Conservation (phyloP, 64 coral and sea anemone species). For the Pocillopora verrucosa region DNA sequence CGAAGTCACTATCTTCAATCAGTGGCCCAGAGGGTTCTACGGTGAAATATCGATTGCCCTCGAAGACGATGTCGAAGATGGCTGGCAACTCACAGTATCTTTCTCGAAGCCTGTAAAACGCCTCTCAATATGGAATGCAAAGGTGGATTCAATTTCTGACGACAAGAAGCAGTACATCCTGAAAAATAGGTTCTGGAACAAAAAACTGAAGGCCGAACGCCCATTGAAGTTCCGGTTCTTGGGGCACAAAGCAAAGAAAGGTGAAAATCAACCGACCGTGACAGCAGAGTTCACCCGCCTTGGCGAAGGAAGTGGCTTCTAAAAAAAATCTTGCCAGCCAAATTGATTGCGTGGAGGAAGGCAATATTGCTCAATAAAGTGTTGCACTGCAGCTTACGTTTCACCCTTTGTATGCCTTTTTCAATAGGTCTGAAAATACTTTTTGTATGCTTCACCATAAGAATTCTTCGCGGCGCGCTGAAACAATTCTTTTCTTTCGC, state of each 20-base stretch:
- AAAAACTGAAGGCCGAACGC: not conserved
- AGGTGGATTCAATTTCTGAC: not conserved
- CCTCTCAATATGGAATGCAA: not conserved
- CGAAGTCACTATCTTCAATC: not conserved
- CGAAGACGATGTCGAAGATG: constrained; percentile 36
- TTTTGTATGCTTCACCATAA: too few relatives aligned
- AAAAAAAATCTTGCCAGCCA: not conserved
- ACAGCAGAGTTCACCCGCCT: constrained; percentile 1
- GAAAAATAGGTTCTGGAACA: constrained; percentile 45
- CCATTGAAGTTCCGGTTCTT: not conserved
- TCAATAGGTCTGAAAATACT: too few relatives aligned
- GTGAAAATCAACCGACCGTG: not conserved
- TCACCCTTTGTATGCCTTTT: too few relatives aligned
- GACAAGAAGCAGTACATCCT: not conserved
- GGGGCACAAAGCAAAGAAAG: not conserved
- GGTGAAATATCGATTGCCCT: not conserved
- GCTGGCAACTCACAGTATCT: constrained; percentile 20
- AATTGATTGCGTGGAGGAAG: not conserved
- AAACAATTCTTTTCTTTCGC: too few relatives aligned
- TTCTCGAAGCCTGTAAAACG: constrained; percentile 6
- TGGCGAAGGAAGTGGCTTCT: constrained; percentile 21
- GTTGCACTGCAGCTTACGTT: too few relatives aligned
- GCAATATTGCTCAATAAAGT: not conserved
- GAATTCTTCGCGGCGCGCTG: too few relatives aligned
- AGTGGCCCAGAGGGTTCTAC: constrained; percentile 21